A percentile compares a stretch with the other conserved stretches of the same genome.
These are phyloP conservation scores for Pantherophis vulpinus DNA, from an alignment of 2,797 vertebrate genomes.

Conservation along the genomic window DNA sequence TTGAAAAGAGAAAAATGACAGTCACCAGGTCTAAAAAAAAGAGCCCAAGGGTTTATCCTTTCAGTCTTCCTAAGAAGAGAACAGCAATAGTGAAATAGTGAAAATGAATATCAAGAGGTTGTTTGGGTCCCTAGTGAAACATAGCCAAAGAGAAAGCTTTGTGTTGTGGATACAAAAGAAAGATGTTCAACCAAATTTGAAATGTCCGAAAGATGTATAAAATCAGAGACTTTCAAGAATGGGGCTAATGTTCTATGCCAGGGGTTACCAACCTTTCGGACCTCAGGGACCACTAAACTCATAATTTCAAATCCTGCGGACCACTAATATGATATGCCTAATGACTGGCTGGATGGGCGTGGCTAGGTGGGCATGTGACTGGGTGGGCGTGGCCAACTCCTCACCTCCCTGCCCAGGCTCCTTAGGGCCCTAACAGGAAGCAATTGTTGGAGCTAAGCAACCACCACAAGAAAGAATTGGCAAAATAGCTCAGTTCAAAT, in stretches of 20 bases:
- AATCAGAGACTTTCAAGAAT: background rate
- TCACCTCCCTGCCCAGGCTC: no score
- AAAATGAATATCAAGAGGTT: slow-evolving; percentile 11
- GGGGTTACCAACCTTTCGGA: no score
- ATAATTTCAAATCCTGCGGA: no score
- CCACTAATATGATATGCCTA: no score
- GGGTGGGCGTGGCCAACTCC: no score
- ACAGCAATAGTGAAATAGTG: slow-evolving; percentile 29
- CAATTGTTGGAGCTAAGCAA: no score
- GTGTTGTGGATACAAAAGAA: background rate
- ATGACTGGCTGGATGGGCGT: no score
- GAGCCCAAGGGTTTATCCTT: slow-evolving; percentile 21
- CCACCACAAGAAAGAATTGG: no score
- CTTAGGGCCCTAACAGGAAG: no score
- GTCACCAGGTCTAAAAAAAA: slow-evolving; percentile 1
- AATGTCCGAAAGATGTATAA: background rate
- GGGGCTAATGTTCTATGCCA: background rate
- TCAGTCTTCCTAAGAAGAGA: background rate
- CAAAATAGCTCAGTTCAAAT: no score
- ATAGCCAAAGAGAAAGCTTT: background rate
- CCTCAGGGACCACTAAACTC: no score
- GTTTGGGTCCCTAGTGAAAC: background rate
- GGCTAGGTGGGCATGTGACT: no score
- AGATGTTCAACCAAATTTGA: background rate
- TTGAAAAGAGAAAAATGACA: slow-evolving; percentile 17